Evolutionary conservation across 2,797 vertebrate genomes (phyloP).

Genomic region (Sebastes itinus): DNA sequence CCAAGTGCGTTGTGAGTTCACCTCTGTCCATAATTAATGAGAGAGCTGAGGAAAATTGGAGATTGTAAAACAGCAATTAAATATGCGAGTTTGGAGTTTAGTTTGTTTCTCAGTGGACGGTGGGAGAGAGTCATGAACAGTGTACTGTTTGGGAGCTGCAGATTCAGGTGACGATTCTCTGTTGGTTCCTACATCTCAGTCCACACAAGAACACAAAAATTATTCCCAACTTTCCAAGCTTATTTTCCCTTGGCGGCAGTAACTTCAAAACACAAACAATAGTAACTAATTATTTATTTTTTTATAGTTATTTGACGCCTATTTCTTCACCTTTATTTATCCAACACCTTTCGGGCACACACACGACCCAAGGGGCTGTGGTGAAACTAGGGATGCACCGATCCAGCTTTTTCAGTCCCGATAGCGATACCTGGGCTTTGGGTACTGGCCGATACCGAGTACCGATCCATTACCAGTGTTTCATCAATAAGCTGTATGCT

Average conservation of each 20-base stretch:
- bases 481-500: no score
- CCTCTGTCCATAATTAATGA: slow-evolving; percentile 18
- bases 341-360: neutral
- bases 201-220: neutral
- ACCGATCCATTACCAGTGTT: no score
- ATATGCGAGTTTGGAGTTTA: neutral
- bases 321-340: neutral
- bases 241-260: neutral
- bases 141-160: neutral
- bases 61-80: slow-evolving; percentile 19
- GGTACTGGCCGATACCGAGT: no score
- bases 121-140: neutral
- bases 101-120: neutral
- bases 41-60: slow-evolving; percentile 1
- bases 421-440: no score
- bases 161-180: no score
- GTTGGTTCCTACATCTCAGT: neutral
- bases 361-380: neutral
- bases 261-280: neutral
- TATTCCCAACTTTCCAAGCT: neutral
- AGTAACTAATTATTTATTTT: neutral
- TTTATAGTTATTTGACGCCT: neutral
- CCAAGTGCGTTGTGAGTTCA: neutral
- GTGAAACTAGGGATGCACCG: no score
- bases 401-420: no score